phyloP scores from a whole-genome alignment of 2,113 vertebrate species.

The Ophiodon elongatus region DNA sequence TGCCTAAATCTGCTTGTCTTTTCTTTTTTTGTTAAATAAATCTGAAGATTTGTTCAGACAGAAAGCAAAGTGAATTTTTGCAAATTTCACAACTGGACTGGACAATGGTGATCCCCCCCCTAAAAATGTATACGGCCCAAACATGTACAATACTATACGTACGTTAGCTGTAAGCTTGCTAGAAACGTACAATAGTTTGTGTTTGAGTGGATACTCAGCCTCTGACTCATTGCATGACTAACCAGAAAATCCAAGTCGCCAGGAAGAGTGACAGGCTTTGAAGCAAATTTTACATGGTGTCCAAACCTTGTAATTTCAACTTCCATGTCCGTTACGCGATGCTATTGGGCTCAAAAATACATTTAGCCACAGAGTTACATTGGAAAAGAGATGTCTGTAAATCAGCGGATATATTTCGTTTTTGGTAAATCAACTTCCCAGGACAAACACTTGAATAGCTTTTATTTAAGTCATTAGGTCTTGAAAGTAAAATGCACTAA shows the following conservation, averaged over 20 bases:
- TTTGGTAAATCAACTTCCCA: too few species aligned
- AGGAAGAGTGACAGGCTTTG: not conserved
- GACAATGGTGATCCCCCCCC: not conserved
- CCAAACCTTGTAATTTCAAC: not conserved
- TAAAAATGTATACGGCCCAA: too few species aligned
- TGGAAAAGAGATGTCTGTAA: not conserved
- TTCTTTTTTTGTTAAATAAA: too few species aligned
- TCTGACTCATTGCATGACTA: not conserved
- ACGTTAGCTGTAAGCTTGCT: too few species aligned
- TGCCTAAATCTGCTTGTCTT: not conserved
- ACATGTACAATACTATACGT: not conserved
- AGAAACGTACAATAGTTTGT: not conserved
- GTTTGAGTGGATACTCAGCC: not conserved
- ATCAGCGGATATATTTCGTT: not conserved
- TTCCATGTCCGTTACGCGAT: not conserved
- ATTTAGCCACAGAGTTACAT: not conserved
- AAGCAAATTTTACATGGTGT: not conserved
- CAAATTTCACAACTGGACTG: not conserved
- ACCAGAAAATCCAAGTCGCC: not conserved
- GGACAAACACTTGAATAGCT: too few species aligned
- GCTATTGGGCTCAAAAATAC: not conserved
- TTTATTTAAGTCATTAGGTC: too few species aligned
- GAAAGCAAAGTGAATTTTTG: not conserved
- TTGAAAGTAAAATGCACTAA: not conserved
- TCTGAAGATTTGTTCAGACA: not conserved